Base-by-base conservation (phyloP, 2,888 invertebrate genomes). In the Folsomia candida region DNA sequence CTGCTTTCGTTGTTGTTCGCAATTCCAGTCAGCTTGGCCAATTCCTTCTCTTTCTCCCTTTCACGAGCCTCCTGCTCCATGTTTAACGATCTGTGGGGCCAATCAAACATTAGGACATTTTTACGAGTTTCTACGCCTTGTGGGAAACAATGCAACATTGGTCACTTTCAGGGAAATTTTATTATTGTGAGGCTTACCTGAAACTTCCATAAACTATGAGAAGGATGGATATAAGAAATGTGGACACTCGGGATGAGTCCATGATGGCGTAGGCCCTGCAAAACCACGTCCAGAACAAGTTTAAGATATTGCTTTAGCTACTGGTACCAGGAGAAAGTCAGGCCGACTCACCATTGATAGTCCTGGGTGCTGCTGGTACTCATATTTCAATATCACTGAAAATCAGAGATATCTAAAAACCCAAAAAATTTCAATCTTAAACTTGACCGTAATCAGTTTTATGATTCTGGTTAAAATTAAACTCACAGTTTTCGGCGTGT, bases 121-220 rank as follows among this genome's bases (percentile, higher is more conserved):
- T n/a, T n/a, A n/a, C n/a, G n/a, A n/a, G n/a, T n/a, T n/a, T n/a
- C n/a, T n/a, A n/a, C n/a, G n/a, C n/a, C n/a, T n/a, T n/a, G n/a
- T n/a, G n/a, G n/a, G 47, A 18, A 47, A 47, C 47, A 47, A 47
- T 47, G 18, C 47, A 47, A 9, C 9, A 11, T 47, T 47, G 9
- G 18, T 47, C 18, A 47, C 47, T 11, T 47, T 47, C 47, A 47
- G 47, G 9, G 9, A 47, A 11, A 11, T 47, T 47, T 11, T 11
- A 47, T 47, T 9, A n/a, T n/a, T n/a, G n/a, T n/a, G n/a, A n/a
- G 0, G 47, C 69, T 77, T 81, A 87, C 87, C 87, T 85, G 86
- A 97, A 97, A 83, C 96, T 96, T 81, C 97, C 97, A 84, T 97
- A 97, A 51, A 97, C 96, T 81, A 97, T 97, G 79, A 97, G 88